A percentile compares a stretch with the other conserved stretches of the same genome.
phyloP scores from a whole-genome alignment of 2,888 invertebrate genomes.

The Prostheceraeus crozeri region DNA sequence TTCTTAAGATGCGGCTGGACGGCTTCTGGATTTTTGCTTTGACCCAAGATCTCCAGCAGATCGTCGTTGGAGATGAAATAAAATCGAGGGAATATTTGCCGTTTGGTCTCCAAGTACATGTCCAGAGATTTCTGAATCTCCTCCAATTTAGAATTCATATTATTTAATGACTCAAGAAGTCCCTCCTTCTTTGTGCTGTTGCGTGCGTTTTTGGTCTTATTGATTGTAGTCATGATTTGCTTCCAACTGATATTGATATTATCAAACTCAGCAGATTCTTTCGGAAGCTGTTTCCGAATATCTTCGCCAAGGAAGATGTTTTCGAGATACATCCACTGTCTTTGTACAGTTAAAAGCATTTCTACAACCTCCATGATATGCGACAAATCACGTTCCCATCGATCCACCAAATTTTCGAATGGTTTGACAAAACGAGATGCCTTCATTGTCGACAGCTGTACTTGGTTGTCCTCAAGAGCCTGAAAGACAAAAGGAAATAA shows the following conservation, averaged over 20 bases:
- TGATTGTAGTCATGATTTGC: slow-evolving; percentile 61
- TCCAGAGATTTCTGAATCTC: slow-evolving; percentile 73
- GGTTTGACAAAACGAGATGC: slow-evolving; percentile 73
- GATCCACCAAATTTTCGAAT: slow-evolving; percentile 72
- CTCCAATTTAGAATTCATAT: slow-evolving; percentile 70
- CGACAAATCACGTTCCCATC: slow-evolving; percentile 76
- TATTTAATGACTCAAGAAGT: slow-evolving; percentile 65
- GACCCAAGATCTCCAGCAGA: slow-evolving; percentile 73
- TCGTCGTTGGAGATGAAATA: slow-evolving; percentile 77
- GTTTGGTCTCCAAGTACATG: slow-evolving; percentile 75
- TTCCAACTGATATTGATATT: slow-evolving; percentile 67
- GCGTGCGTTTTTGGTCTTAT: slow-evolving; percentile 56
- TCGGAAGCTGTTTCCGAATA: slow-evolving; percentile 72
- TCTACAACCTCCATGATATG: slow-evolving; percentile 75
- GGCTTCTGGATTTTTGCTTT: slow-evolving; percentile 72
- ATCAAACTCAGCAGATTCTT: slow-evolving; percentile 66
- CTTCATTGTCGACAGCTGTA: slow-evolving; percentile 76
- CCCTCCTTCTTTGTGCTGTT: slow-evolving; percentile 56
- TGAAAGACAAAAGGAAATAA: no score
- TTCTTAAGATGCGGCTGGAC: slow-evolving; percentile 80
- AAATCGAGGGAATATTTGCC: slow-evolving; percentile 76
- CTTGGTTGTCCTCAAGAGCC: slow-evolving; percentile 74
- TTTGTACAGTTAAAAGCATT: slow-evolving; percentile 70
- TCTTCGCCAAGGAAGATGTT: slow-evolving; percentile 80
- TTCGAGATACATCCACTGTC: slow-evolving; percentile 75